Evolutionary conservation across 2,797 vertebrate species (phyloP).

Genomic region (Sciaenops ocellatus): DNA sequence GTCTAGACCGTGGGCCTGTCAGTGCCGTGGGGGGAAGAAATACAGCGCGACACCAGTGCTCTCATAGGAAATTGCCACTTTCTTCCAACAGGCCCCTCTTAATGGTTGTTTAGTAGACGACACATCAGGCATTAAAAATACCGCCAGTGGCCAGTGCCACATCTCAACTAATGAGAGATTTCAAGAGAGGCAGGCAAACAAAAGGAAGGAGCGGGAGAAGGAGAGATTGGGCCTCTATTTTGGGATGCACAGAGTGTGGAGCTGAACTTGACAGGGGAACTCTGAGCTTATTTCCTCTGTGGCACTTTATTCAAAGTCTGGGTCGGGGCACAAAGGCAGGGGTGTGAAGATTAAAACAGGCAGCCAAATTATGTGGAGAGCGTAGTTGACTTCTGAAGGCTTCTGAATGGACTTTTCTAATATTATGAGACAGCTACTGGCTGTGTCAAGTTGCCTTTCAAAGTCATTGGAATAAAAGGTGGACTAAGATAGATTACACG

Average conservation of each 20-base stretch:
- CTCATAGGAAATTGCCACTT: constrained; percentile 79
- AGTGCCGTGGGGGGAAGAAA: constrained; percentile 61
- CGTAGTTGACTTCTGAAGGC: background rate
- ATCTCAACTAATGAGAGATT: constrained; percentile 54
- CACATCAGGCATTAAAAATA: constrained; percentile 68
- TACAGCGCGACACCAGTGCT: constrained; percentile 57
- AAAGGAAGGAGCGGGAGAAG: constrained; percentile 1
- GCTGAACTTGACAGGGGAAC: constrained; percentile 34
- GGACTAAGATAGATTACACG: background rate
- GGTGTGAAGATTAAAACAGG: constrained; percentile 38
- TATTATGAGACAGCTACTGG: constrained; percentile 12
- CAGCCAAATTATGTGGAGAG: constrained; percentile 27
- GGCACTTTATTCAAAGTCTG: constrained; percentile 41
- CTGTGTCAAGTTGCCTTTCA: constrained; percentile 12
- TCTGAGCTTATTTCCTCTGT: constrained; percentile 44
- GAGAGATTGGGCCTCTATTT: constrained; percentile 4
- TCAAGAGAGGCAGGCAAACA: constrained; percentile 24
- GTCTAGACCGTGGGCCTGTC: constrained; percentile 68
- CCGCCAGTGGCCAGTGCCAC: constrained; percentile 50
- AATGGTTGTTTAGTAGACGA: constrained; percentile 74
- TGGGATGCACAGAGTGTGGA: constrained; percentile 20
- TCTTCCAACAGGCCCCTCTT: constrained; percentile 61
- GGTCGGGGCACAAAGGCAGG: constrained; percentile 13
- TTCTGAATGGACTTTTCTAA: constrained; percentile 14
- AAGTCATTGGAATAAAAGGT: background rate